Base-by-base conservation (phyloP, 2,797 vertebrate genomes). In the Cyprinella venusta region DNA sequence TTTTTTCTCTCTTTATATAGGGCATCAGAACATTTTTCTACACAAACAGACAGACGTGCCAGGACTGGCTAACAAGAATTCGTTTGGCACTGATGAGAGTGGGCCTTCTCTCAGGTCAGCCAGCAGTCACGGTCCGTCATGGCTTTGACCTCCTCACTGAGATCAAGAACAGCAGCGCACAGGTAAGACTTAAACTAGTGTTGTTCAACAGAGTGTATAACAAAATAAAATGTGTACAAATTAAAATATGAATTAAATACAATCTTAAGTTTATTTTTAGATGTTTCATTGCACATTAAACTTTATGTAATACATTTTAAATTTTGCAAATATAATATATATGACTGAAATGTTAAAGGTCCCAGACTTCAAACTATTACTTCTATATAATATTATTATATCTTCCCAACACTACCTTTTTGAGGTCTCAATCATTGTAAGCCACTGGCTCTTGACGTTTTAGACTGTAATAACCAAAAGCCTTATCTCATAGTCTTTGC, bases 21-120 rank as follows among this genome's bases (percentile, higher is more conserved):
- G 96, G 97, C 68, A 99, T 99, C 88, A 95, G 97, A 87, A 99
- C 97, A 0, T 99, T 99, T 91, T 99, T 99, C 87, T 98, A 98
- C 81, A 99, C 98, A 3, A 99, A 99, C 87, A 96, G 98, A 12
- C 98, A 99, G 91, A 99, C 98, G 0, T 99, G 98, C 86, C 98
- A 99, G 80, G 98, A 99, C 88, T 99, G 98, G 98, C 93, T 99
- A 82, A 99, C 97, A 0, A 94, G 98, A 71, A 98, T 99, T 80
- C 96, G 98, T 61, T 94, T 99, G 84, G 98, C 98, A 8, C 95
- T 99, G 87, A 99, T 99, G 98, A 94, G 98, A 30, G 98, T 99
- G 19, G 98, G 97, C 0, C 92, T 99, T 87, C 93, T 99, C 82
- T 97, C 97, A 8, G 98, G 98, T n/a, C 98, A 99, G 65, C 97